Percentiles rank a stretch among this genome's conserved stretches.
These are phyloP conservation scores for Gorsachius goisagi DNA, from an alignment of 2,113 vertebrate species.

Conservation along the genomic window DNA sequence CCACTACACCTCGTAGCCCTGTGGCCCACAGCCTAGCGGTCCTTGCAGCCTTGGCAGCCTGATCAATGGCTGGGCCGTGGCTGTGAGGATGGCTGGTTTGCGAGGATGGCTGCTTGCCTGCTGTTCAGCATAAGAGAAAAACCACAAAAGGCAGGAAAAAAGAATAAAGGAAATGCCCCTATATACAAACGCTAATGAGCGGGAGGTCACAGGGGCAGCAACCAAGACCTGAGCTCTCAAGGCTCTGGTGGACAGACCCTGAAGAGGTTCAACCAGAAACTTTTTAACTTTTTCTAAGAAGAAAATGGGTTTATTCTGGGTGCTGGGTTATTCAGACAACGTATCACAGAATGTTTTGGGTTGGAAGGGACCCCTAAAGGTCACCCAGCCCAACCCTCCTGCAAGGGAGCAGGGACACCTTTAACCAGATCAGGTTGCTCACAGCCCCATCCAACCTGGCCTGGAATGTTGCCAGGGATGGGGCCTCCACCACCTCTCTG, in stretches of 20 bases:
- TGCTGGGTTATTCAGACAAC: not conserved
- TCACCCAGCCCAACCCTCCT: too few species aligned
- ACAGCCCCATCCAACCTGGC: too few species aligned
- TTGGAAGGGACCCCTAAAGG: too few species aligned
- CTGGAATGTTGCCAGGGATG: too few species aligned
- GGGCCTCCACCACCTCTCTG: too few species aligned
- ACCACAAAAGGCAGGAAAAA: not conserved
- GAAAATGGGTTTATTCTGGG: not conserved
- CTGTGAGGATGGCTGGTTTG: not conserved
- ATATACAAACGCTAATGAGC: fast-evolving
- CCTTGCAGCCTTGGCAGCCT: not conserved
- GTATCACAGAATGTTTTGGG: too few species aligned
- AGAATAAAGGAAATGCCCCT: not conserved
- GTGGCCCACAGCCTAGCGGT: not conserved
- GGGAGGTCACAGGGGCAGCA: not conserved
- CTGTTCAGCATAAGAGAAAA: not conserved
- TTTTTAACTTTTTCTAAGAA: not conserved
- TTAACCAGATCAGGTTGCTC: too few species aligned
- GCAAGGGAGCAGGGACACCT: too few species aligned
- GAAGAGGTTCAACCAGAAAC: not conserved
- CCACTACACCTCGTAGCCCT: not conserved
- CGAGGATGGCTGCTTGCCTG: not conserved
- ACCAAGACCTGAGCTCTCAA: not conserved
- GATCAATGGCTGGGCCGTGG: not conserved
- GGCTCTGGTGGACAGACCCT: not conserved